Evolutionary conservation across 2,113 vertebrate species (phyloP).

Genomic region (Tachuris rubrigastra): DNA sequence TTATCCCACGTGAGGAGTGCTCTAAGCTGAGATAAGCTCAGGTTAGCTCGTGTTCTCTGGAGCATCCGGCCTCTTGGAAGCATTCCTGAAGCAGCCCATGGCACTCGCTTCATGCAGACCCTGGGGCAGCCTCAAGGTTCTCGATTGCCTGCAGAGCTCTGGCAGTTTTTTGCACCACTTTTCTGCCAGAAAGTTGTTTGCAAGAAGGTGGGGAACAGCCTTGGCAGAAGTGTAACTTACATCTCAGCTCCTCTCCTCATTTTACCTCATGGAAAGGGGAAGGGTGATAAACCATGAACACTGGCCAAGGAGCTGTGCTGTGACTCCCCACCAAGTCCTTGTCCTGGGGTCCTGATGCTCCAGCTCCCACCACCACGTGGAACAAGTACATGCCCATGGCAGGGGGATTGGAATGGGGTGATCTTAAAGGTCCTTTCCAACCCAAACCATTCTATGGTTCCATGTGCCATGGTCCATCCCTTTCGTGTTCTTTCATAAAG

Average conservation of each 20-base stretch:
- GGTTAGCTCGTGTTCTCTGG: rapidly evolving
- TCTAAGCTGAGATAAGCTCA: background rate
- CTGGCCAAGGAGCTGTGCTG: background rate
- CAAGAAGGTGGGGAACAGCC: background rate
- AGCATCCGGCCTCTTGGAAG: background rate
- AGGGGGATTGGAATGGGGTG: background rate
- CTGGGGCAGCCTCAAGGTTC: background rate
- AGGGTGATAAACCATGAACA: background rate
- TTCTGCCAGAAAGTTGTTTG: background rate
- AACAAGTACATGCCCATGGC: background rate
- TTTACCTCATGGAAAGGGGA: background rate
- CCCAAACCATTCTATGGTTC: background rate
- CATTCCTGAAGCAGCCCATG: background rate
- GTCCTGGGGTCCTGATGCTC: background rate
- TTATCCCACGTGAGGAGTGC: rapidly evolving
- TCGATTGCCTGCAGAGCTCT: background rate
- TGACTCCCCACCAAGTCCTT: background rate
- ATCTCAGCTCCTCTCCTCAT: background rate
- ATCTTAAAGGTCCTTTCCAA: background rate
- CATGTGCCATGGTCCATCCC: background rate
- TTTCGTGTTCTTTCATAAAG: background rate
- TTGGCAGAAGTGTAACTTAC: background rate
- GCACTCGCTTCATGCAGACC: background rate
- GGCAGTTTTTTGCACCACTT: background rate
- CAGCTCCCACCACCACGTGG: background rate